Evolutionary conservation across 2,113 vertebrate genomes (phyloP), one percentile per base, ranked within the genome.

Genomic region (Tachycineta bicolor): DNA sequence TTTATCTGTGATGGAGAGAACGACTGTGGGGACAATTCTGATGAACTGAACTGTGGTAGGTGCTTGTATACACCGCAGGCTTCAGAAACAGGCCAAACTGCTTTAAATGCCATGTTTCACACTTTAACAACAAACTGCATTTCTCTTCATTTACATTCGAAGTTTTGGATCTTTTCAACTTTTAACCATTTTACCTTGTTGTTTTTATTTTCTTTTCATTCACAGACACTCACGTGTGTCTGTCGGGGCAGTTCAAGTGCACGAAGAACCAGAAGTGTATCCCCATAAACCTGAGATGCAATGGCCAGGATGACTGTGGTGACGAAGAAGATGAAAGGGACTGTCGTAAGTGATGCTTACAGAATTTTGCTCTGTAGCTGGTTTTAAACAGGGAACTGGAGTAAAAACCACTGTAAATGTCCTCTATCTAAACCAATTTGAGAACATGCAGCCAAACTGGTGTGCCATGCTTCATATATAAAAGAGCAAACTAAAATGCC

Each of bases 1-100:
- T 99, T 99, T 95, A 99, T 99, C 96, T 99, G 99, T 90, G 99
- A 99, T 85, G 99, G 99, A 90, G 99, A 99, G 81, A 99, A 99
- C 14, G 99, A 99, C 68, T 99, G 99, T 91, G 99, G 99, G 23
- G 99, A 99, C 97, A 99, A 99, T 94, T 99, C 99, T 8, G 99
- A 99, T 83, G 99, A 99, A 84, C 98, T 99, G 43, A 99, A 99
- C 97, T 99, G 99, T 75, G 99, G 99, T 99, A 95, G 93, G 98
- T 95, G 80, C 44, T 89, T 73, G 43, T n/a, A 37, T 43, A 2
- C 9, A 8, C 31, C 25, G 31, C 12, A 34, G 63, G 9, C 41
- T 85, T 78, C 46, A 76, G 65, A 64, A 63, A 28, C 13, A 15
- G 26, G 44, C 47, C 34, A 9, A 52, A 7, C 9, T 31, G 41